Conservation (phyloP, 2,113 vertebrate species). For the Henicopernis longicauda region DNA sequence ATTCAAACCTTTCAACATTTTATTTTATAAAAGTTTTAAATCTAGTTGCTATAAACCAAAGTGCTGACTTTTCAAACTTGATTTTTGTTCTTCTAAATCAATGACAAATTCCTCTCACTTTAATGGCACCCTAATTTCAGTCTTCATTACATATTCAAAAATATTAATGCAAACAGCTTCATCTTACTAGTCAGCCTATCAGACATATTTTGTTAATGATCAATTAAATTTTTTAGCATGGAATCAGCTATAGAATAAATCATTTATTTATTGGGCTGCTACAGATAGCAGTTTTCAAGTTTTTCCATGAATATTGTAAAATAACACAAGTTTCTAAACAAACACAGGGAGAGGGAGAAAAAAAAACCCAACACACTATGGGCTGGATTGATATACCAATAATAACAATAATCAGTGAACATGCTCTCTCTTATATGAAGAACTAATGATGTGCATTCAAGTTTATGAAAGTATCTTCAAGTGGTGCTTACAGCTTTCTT, state of each 20-base stretch:
- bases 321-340: background rate
- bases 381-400: background rate
- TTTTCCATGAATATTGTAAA: background rate
- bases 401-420: background rate
- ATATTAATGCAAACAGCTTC: background rate
- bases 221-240: background rate
- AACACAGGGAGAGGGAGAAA: background rate
- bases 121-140: background rate
- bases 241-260: background rate
- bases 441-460: slow-evolving; percentile 53
- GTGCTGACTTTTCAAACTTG: background rate
- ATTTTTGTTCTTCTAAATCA: background rate
- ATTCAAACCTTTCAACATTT: background rate
- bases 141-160: background rate
- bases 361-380: background rate
- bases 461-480: slow-evolving; percentile 60
- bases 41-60: background rate
- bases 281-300: background rate
- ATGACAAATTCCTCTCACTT: background rate
- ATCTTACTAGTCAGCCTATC: background rate
- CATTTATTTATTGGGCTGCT: background rate
- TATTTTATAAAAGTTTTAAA: background rate
- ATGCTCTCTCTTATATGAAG: slow-evolving; percentile 19
- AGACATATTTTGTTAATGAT: background rate
- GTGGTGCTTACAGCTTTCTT: slow-evolving; percentile 60